phyloP scores from a whole-genome alignment of 2,797 vertebrate species.

The Parauchenoglanis ngamensis region DNA sequence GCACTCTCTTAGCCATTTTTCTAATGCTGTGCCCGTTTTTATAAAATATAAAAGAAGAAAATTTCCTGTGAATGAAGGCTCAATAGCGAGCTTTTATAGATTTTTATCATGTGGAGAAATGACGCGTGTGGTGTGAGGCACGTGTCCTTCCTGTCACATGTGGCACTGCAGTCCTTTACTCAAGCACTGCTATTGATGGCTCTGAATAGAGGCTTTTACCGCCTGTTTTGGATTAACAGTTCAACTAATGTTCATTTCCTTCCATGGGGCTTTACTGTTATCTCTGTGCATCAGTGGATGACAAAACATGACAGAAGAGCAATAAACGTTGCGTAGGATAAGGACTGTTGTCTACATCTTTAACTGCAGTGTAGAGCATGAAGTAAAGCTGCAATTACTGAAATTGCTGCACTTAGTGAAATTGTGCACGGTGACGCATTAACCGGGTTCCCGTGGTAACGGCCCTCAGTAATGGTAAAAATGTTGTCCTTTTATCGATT shows the following conservation, averaged over 20 bases:
- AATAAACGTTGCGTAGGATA: not conserved
- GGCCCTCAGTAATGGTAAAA: not conserved
- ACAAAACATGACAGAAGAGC: slow-evolving; percentile 5
- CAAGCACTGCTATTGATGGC: slow-evolving; percentile 23
- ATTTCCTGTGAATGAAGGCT: not conserved
- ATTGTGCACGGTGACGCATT: not conserved
- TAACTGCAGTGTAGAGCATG: not conserved
- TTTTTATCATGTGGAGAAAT: slow-evolving; percentile 55
- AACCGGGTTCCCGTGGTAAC: not conserved
- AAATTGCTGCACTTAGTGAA: not conserved
- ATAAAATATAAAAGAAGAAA: not conserved
- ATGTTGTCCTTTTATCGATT: not conserved
- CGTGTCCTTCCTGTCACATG: slow-evolving; percentile 54
- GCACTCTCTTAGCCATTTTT: not conserved
- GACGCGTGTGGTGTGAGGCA: slow-evolving; percentile 56
- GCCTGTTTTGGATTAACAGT: slow-evolving; percentile 23
- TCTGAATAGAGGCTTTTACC: slow-evolving; percentile 38
- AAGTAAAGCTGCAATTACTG: not conserved
- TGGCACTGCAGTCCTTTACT: not conserved
- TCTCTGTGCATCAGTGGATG: slow-evolving; percentile 1
- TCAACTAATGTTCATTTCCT: not conserved
- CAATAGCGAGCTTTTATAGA: slow-evolving; percentile 28
- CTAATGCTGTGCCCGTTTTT: not conserved
- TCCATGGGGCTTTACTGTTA: not conserved
- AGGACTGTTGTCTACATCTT: not conserved